Evolutionary conservation across 2,113 vertebrate species (phyloP).

Genomic region (Tonatia bakeri): DNA sequence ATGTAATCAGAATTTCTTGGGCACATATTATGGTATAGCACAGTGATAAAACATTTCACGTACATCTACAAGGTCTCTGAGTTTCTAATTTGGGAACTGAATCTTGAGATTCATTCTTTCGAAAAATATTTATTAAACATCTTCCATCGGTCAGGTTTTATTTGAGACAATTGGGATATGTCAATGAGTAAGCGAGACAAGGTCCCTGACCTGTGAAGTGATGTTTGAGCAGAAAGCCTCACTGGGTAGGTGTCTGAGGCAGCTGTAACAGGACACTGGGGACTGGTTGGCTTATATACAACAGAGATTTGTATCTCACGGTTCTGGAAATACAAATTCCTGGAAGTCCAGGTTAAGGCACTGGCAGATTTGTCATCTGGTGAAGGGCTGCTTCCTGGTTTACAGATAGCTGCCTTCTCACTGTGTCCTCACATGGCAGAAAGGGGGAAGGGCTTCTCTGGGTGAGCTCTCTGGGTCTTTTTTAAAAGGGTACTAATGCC

Average conservation of each 20-base stretch:
- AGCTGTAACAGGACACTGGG: background rate
- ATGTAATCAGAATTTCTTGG: background rate
- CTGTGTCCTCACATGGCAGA: background rate
- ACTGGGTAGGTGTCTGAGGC: background rate
- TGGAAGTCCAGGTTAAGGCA: background rate
- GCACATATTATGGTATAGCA: background rate
- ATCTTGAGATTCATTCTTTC: slow-evolving; percentile 5
- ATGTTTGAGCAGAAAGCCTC: background rate
- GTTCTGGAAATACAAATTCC: background rate
- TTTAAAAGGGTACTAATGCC: background rate
- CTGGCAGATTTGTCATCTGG: background rate
- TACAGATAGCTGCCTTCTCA: background rate
- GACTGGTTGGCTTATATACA: background rate
- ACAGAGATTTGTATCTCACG: background rate
- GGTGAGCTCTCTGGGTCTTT: background rate
- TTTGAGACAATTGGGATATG: background rate
- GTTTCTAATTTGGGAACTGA: background rate
- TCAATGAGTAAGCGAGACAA: background rate
- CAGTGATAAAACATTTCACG: background rate
- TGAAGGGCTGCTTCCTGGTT: background rate
- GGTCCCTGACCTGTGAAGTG: background rate
- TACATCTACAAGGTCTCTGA: background rate
- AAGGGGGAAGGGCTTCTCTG: background rate
- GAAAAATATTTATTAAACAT: background rate
- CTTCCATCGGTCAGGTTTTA: background rate